Percentiles rank a stretch among this genome's conserved stretches.
These are phyloP conservation scores for Neodiprion fabricii DNA, from an alignment of 1,140 invertebrate species.

Conservation along the genomic window DNA sequence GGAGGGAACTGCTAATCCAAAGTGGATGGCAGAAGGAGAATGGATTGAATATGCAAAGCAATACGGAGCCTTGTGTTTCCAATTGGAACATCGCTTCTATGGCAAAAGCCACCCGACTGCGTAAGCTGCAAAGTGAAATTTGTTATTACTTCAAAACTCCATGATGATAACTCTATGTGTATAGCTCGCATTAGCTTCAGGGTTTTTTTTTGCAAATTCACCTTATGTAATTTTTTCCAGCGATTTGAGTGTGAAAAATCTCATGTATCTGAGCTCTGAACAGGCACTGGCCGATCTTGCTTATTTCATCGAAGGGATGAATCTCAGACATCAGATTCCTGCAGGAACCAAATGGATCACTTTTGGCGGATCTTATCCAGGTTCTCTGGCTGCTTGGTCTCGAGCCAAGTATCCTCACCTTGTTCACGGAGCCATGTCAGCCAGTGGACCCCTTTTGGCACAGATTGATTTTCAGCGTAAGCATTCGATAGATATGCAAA, in stretches of 20 bases:
- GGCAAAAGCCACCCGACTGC: slow-evolving; percentile 88
- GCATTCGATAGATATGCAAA: slow-evolving; percentile 25
- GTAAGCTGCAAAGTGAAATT: slow-evolving; percentile 56
- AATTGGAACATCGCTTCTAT: slow-evolving; percentile 93
- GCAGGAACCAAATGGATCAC: slow-evolving; percentile 82
- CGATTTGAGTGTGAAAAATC: slow-evolving; percentile 77
- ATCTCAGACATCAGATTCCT: slow-evolving; percentile 68
- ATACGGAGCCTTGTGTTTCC: slow-evolving; percentile 83
- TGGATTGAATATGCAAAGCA: slow-evolving; percentile 86
- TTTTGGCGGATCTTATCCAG: slow-evolving; percentile 94
- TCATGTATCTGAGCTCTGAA: slow-evolving; percentile 80
- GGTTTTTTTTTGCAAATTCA: slow-evolving; percentile 6
- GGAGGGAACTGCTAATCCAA: slow-evolving; percentile 72
- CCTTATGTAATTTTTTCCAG: slow-evolving; percentile 58
- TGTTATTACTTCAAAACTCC: slow-evolving; percentile 17
- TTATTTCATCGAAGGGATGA: slow-evolving; percentile 77
- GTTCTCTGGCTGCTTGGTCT: slow-evolving; percentile 89
- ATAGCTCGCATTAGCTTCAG: slow-evolving; percentile 7
- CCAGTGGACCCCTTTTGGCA: slow-evolving; percentile 86
- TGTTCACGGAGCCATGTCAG: slow-evolving; percentile 83
- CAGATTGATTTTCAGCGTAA: slow-evolving; percentile 82
- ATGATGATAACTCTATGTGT: slow-evolving; percentile 8
- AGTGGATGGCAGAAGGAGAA: slow-evolving; percentile 85
- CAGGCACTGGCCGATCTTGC: slow-evolving; percentile 91
- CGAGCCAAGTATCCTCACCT: slow-evolving; percentile 90